phyloP scores from a whole-genome alignment of 1,140 invertebrate species.

The Berghia stephanieae region DNA sequence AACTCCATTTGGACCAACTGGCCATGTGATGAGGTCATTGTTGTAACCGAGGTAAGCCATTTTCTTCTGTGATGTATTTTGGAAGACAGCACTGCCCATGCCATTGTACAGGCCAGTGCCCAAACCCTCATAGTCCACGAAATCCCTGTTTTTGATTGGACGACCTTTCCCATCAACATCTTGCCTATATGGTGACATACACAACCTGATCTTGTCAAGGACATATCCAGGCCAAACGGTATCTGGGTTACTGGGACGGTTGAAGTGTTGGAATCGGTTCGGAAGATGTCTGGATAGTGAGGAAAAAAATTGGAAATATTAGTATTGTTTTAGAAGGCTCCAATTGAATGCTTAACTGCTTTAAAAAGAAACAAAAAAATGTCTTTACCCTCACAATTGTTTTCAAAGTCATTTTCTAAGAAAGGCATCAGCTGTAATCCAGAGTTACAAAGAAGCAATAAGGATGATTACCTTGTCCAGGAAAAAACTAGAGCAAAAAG shows the following conservation, averaged over 20 bases:
- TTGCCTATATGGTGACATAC: slow-evolving; percentile 50
- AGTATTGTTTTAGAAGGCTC: no score
- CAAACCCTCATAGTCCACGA: background rate
- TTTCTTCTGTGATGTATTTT: slow-evolving; percentile 14
- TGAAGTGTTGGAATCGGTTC: background rate
- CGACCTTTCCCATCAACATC: slow-evolving; percentile 13
- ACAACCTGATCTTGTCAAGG: slow-evolving; percentile 58
- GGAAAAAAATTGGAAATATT: no score
- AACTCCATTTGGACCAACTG: slow-evolving; percentile 44
- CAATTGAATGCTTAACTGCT: no score
- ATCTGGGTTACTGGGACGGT: slow-evolving; percentile 36
- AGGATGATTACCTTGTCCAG: no score
- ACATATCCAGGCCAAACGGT: slow-evolving; percentile 63
- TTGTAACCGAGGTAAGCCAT: slow-evolving; percentile 43
- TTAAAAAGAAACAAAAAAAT: no score
- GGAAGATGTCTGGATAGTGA: slow-evolving; percentile 9
- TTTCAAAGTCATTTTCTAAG: no score
- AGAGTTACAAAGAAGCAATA: no score
- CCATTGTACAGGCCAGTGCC: slow-evolving; percentile 24
- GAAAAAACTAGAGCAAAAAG: no score
- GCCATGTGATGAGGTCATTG: slow-evolving; percentile 51
- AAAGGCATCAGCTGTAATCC: no score
- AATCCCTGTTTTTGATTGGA: slow-evolving; percentile 23
- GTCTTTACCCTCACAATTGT: no score
- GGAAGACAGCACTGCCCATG: slow-evolving; percentile 20